Percentiles rank a stretch among this genome's conserved stretches.
Evolutionary conservation across 2,113 vertebrate species (phyloP).

Genomic region (Onychorhynchus coronatus): DNA sequence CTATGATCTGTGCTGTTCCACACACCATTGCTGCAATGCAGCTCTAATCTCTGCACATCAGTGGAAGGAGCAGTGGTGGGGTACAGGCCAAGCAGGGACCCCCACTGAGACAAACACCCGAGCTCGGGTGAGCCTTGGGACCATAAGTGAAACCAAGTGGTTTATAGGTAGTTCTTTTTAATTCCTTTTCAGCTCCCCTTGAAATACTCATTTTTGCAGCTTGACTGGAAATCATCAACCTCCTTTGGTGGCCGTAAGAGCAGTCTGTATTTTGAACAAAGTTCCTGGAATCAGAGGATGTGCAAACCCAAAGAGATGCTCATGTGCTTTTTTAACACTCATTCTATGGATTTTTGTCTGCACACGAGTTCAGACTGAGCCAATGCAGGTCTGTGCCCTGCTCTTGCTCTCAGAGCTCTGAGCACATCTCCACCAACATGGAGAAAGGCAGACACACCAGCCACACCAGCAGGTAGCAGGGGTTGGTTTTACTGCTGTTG

Average conservation of each 20-base stretch:
- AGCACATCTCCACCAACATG: background rate
- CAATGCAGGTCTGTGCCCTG: background rate
- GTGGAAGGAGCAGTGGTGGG: background rate
- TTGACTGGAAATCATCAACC: constrained; percentile 8
- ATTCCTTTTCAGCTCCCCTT: background rate
- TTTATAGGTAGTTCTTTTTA: background rate
- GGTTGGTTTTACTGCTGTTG: background rate
- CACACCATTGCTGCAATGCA: background rate
- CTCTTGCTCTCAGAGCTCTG: background rate
- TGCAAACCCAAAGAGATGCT: constrained; percentile 8
- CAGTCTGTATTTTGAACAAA: background rate
- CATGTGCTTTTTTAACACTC: background rate
- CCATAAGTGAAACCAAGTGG: background rate
- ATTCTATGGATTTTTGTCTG: background rate
- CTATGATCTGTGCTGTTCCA: background rate
- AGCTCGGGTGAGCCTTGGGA: background rate
- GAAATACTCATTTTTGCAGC: background rate
- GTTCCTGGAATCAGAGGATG: background rate
- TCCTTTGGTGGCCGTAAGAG: background rate
- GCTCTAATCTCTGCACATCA: background rate
- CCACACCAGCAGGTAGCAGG: background rate
- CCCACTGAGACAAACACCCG: constrained; percentile 4
- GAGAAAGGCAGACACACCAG: background rate
- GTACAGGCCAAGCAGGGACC: background rate
- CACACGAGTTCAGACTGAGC: background rate